Evolutionary conservation across 2,888 invertebrate genomes (phyloP), one percentile per base, ranked within the genome.

Genomic region (Cabera pusaria): DNA sequence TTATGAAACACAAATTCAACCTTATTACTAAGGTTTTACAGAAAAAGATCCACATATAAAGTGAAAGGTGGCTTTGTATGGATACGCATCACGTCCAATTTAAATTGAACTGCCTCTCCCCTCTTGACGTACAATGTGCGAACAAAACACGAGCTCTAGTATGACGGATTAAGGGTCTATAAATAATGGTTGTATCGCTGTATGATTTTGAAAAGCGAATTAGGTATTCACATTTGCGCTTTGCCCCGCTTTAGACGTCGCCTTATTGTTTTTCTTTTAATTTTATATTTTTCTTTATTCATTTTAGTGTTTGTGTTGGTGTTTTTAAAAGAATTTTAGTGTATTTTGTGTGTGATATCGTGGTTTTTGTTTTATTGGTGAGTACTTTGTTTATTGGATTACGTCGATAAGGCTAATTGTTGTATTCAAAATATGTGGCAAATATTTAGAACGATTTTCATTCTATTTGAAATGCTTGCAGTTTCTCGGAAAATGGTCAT

Each of bases 171-270:
- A 64, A 3, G 49, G 75, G 23, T 72, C 78, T 52, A 42, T 1
- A 3, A 35, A 51, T 31, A 55, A 6, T 78, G 77, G 79, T 1
- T 18, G 29, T 1, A 25, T 24, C 35, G 49, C 64, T 69, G 72
- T 72, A 72, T 75, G 72, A 83, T 81, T 86, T 82, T 79, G 73
- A 79, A 81, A 49, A 79, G 70, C 61, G 65, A 67, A 75, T 78
- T 80, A 74, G 56, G 76, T 79, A 85, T 82, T 85, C 82, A 72
- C 62, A 72, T 73, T 76, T 66, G 75, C 67, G 69, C 71, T 63
- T 67, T 59, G 64, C 52, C 57, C 56, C 44, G 11, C 40, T 31
- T 34, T 44, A 28, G 70, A 57, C 73, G 72, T 62, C 52, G 72
- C 72, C 76, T 75, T 73, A 58, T 69, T 69, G 56, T 52, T 54